Evolutionary conservation across 2,113 vertebrate species (phyloP).

Genomic region (Thunnus maccoyii): DNA sequence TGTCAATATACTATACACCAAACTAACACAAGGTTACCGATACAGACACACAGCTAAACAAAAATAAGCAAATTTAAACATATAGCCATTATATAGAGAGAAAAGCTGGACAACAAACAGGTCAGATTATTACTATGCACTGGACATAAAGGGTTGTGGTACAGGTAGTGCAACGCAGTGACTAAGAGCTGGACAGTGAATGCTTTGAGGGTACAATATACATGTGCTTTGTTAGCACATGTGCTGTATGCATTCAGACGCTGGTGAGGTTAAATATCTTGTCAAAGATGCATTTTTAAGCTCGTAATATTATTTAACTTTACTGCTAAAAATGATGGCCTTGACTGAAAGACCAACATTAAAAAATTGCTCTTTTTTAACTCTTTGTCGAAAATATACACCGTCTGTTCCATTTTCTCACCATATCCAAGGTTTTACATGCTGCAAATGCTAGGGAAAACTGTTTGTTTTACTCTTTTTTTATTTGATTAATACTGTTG

Average conservation of each 20-base stretch:
- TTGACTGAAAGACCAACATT: slow-evolving; percentile 10
- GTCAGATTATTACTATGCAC: not conserved
- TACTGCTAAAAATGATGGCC: slow-evolving; percentile 19
- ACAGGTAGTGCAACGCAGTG: not conserved
- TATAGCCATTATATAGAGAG: not conserved
- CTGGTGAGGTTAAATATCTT: not conserved
- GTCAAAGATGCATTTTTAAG: not conserved
- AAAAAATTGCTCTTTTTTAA: slow-evolving; percentile 2
- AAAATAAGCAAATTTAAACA: not conserved
- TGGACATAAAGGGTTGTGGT: not conserved
- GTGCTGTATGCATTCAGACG: not conserved
- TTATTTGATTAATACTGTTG: slow-evolving; percentile 56
- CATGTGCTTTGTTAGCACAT: not conserved
- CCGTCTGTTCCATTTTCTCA: not conserved
- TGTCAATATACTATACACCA: not conserved
- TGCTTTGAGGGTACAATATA: not conserved
- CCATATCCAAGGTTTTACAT: not conserved
- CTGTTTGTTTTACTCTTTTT: slow-evolving; percentile 8
- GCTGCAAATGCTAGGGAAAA: slow-evolving; percentile 3
- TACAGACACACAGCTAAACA: not conserved
- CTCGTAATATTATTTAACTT: not conserved
- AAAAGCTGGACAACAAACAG: not conserved
- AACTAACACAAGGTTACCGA: not conserved
- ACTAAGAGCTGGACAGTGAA: not conserved
- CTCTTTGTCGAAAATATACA: not conserved